Percentiles rank a stretch among this genome's conserved stretches.
phyloP scores from a whole-genome alignment of 2,113 vertebrate genomes.

The Aramus guarauna region DNA sequence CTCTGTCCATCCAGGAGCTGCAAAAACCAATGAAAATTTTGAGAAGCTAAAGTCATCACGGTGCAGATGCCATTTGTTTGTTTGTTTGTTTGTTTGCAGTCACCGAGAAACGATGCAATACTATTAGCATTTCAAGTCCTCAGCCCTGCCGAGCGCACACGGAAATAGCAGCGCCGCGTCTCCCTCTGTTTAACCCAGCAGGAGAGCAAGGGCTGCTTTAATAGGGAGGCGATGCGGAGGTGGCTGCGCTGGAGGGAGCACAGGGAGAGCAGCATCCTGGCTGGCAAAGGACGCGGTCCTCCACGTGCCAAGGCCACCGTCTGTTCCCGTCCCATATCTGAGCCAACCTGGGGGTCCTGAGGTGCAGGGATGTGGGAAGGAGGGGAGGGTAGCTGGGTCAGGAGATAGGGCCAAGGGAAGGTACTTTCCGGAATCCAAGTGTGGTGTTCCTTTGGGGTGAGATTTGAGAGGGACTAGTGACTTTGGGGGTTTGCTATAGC shows the following conservation, averaged over 20 bases:
- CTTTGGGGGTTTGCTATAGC: background rate
- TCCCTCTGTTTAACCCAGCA: background rate
- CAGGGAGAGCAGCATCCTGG: background rate
- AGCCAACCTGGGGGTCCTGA: background rate
- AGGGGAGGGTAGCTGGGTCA: fast-evolving
- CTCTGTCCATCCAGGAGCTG: background rate
- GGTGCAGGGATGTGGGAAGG: background rate
- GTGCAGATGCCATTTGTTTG: background rate
- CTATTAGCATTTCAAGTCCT: background rate
- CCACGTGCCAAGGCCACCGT: fast-evolving
- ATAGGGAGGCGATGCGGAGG: fast-evolving
- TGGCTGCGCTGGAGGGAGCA: background rate
- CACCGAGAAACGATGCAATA: fast-evolving
- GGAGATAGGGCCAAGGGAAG: background rate
- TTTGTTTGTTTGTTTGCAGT: background rate
- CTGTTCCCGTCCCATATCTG: background rate
- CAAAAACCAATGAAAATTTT: background rate
- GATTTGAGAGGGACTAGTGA: background rate
- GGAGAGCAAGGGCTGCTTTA: background rate
- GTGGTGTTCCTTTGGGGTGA: background rate
- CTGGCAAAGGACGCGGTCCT: fast-evolving
- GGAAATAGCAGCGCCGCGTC: fast-evolving
- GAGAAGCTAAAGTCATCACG: fast-evolving
- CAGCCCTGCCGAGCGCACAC: fast-evolving
- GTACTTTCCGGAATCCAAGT: background rate